Percentiles rank a stretch among this genome's conserved stretches.
Evolutionary conservation across 2,113 vertebrate species (phyloP).

Genomic region (Mystacornis crossleyi): DNA sequence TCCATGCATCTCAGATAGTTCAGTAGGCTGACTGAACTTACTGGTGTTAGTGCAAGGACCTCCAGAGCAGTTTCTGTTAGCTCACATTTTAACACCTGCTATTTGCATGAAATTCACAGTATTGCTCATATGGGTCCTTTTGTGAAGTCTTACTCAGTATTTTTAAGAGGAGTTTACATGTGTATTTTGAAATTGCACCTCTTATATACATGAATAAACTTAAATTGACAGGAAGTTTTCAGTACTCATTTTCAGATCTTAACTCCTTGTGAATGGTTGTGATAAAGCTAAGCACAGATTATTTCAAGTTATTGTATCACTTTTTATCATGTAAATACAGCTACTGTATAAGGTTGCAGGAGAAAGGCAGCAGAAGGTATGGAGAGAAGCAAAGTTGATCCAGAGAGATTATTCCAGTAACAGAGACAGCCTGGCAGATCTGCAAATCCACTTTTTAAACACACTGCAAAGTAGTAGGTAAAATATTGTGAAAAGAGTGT

Average conservation of each 20-base stretch:
- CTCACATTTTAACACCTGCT: background rate
- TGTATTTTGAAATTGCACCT: background rate
- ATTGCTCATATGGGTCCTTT: background rate
- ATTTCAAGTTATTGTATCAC: background rate
- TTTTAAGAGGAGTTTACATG: background rate
- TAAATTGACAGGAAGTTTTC: background rate
- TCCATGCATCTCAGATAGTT: background rate
- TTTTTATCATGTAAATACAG: background rate
- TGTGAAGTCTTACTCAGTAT: background rate
- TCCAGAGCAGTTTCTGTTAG: background rate
- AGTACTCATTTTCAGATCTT: background rate
- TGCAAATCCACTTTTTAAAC: slow-evolving; percentile 53
- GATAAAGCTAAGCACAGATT: background rate
- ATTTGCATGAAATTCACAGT: background rate
- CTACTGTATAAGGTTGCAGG: background rate
- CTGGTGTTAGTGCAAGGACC: background rate
- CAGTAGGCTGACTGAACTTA: background rate
- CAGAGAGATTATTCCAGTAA: slow-evolving; percentile 56
- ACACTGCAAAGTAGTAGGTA: slow-evolving; percentile 12
- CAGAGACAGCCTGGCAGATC: slow-evolving; percentile 52
- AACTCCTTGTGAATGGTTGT: background rate
- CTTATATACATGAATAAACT: background rate
- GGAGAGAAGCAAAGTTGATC: slow-evolving; percentile 38
- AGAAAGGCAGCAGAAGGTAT: slow-evolving; percentile 21
- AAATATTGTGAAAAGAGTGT: slow-evolving; percentile 47